These are phyloP conservation scores for Rhinoderma darwinii DNA, from an alignment of 2,113 vertebrate genomes.

Conservation along the genomic window DNA sequence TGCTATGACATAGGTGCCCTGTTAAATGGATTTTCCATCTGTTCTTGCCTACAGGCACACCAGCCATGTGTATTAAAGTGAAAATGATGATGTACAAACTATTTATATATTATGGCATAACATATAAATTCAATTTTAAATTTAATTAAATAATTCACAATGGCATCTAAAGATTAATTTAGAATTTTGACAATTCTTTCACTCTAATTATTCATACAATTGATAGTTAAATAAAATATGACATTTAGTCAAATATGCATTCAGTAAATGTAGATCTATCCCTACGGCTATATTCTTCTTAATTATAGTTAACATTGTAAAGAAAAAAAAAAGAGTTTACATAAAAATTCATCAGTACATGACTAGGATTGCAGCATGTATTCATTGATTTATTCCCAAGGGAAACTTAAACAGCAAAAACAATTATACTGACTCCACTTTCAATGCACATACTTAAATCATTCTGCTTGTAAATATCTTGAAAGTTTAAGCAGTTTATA, in stretches of 20 bases:
- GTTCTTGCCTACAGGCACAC: not conserved
- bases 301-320: conserved; percentile 29
- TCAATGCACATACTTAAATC: not conserved
- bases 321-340: conserved; percentile 20
- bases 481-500: not conserved
- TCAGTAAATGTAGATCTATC: conserved; percentile 17
- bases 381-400: conserved; percentile 39
- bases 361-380: conserved; percentile 7
- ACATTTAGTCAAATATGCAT: conserved; percentile 32
- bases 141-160: not conserved
- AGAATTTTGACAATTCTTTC: not conserved
- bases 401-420: conserved; percentile 15
- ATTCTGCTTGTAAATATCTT: conserved; percentile 12
- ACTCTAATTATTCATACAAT: conserved; percentile 6
- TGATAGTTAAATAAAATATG: conserved; percentile 3
- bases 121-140: not conserved
- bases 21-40: not conserved
- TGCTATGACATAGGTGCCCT: not conserved
- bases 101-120: not conserved
- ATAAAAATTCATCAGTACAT: conserved; percentile 26
- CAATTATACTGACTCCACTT: conserved; percentile 21
- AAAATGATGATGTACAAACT: not conserved
- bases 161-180: not conserved
- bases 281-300: conserved; percentile 22
- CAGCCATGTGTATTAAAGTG: not conserved